Conservation (phyloP, 2,113 vertebrate species). For the Paralichthys olivaceus region DNA sequence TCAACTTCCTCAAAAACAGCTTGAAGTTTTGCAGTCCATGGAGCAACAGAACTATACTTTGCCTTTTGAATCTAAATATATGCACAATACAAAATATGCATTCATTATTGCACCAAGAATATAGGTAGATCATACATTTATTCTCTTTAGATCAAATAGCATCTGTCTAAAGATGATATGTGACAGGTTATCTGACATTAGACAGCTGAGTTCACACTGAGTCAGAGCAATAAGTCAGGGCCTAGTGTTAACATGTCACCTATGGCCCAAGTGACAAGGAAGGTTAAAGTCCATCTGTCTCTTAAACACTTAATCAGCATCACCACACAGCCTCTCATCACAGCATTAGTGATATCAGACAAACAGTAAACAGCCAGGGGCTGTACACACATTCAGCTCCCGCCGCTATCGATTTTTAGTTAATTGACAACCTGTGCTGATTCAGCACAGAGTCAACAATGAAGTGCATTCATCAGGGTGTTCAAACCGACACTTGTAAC, state of each 20-base stretch:
- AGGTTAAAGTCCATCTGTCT: conserved; percentile 34
- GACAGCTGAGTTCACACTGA: neutral
- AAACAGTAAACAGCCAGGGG: conserved; percentile 24
- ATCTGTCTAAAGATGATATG: neutral
- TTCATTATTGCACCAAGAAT: neutral
- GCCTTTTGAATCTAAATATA: too few species aligned
- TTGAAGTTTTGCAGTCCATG: too few species aligned
- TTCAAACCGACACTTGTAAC: conserved; percentile 29
- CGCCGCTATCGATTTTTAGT: conserved; percentile 72
- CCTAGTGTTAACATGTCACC: conserved; percentile 8
- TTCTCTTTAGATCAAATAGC: neutral
- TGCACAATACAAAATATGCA: neutral
- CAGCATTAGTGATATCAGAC: conserved; percentile 46
- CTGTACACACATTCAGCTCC: conserved; percentile 51
- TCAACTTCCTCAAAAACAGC: too few species aligned
- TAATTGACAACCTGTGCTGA: conserved; percentile 70
- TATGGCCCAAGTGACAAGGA: neutral
- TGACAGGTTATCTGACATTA: neutral
- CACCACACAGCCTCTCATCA: conserved; percentile 38
- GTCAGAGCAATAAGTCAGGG: conserved; percentile 3
- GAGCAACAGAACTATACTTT: too few species aligned
- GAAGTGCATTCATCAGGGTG: conserved; percentile 64
- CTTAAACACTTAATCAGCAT: conserved; percentile 50
- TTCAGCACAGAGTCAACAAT: conserved; percentile 61
- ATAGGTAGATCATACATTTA: neutral